These are phyloP conservation scores for Hemicordylus capensis DNA, from an alignment of 2,113 vertebrate genomes.

Conservation along the genomic window DNA sequence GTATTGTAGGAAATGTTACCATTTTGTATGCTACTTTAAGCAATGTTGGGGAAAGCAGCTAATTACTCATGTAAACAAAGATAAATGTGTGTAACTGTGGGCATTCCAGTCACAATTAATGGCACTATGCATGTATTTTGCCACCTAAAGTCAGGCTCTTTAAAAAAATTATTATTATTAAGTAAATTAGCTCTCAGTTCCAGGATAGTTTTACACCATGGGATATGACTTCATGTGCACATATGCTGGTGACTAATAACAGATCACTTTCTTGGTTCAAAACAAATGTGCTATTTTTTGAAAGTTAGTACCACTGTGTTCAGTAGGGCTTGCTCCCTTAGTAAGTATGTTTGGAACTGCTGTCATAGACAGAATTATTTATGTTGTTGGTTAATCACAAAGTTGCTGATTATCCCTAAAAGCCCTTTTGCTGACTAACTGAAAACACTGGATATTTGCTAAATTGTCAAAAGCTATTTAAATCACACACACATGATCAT, in stretches of 20 bases:
- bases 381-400: background rate
- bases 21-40: too few relatives aligned
- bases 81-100: too few relatives aligned
- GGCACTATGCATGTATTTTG: too few relatives aligned
- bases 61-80: too few relatives aligned
- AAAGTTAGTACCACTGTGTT: background rate
- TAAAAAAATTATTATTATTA: too few relatives aligned
- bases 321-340: background rate
- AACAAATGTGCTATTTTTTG: too few relatives aligned
- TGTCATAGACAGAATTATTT: background rate
- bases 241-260: background rate
- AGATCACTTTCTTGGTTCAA: background rate
- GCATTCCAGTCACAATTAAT: too few relatives aligned
- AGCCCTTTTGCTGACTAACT: background rate
- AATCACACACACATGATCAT: background rate
- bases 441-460: background rate
- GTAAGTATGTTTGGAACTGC: background rate
- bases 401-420: background rate
- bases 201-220: too few relatives aligned
- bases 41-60: too few relatives aligned
- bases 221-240: background rate
- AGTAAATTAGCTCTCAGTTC: too few relatives aligned
- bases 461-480: background rate
- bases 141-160: too few relatives aligned
- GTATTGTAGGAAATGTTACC: too few relatives aligned